Evolutionary conservation across 2,888 invertebrate genomes (phyloP).

Genomic region (Standfussiana lucernea): DNA sequence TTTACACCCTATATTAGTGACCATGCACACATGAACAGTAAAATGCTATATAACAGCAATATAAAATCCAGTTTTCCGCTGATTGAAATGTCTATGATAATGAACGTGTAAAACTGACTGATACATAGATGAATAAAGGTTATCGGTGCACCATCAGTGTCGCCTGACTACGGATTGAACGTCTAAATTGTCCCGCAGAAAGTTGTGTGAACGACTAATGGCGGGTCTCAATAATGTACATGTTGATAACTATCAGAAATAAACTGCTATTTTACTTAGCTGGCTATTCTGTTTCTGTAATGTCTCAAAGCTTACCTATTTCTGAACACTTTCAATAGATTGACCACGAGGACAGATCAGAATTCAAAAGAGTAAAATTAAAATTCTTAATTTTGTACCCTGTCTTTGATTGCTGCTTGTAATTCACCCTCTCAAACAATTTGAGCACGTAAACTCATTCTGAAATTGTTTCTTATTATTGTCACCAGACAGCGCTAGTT

Average conservation of each 20-base stretch:
- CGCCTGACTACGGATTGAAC: conserved; percentile 11
- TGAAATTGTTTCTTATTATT: not conserved
- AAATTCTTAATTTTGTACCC: not conserved
- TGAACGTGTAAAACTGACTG: conserved; percentile 30
- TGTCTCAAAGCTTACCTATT: not conserved
- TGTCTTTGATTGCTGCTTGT: not conserved
- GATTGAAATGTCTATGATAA: conserved; percentile 35
- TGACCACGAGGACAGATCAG: not conserved
- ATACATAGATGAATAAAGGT: conserved; percentile 46
- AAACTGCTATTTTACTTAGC: not conserved
- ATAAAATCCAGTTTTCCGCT: conserved; percentile 1
- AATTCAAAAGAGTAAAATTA: not conserved
- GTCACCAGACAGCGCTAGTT: not conserved
- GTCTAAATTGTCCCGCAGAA: conserved; percentile 34
- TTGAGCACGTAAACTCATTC: not conserved
- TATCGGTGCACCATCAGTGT: conserved; percentile 43
- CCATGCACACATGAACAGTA: not conserved
- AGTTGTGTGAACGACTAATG: conserved; percentile 14
- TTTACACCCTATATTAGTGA: not conserved
- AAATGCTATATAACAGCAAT: no score
- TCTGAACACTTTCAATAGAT: not conserved
- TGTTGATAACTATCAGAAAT: not conserved
- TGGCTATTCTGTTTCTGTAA: not conserved
- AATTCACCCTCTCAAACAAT: not conserved
- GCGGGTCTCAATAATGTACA: not conserved